Evolutionary conservation across 53 echinoderm and acorn worm genomes (phyloP).

Genomic region (Temnopleurus reevesii): DNA sequence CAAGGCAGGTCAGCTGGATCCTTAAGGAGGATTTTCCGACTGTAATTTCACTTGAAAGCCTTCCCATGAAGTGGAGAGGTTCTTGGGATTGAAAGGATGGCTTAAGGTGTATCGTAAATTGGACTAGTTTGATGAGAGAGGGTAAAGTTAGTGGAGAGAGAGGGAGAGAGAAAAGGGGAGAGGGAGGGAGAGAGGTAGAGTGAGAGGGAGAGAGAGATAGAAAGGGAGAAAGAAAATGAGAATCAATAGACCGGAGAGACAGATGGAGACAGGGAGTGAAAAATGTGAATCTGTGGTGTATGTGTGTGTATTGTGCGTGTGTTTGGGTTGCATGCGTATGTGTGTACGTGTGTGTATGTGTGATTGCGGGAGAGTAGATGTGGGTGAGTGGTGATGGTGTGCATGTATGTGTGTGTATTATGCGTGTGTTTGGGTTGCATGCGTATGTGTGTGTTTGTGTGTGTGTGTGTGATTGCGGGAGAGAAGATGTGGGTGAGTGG

Average conservation of each 20-base stretch:
- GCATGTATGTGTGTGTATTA: too few species aligned
- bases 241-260: neutral
- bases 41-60: slow-evolving; percentile 16
- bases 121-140: slow-evolving; percentile 15
- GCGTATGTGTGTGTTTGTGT: too few species aligned
- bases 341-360: too few species aligned
- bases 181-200: neutral
- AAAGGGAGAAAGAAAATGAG: neutral
- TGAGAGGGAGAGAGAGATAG: neutral
- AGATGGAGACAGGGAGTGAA: too few species aligned
- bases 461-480: too few species aligned
- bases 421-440: too few species aligned
- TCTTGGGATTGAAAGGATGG: neutral
- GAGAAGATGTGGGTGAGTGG: too few species aligned
- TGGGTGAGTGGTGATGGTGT: too few species aligned
- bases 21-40: neutral
- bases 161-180: neutral
- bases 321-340: too few species aligned
- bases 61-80: neutral
- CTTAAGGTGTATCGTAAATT: slow-evolving; percentile 6
- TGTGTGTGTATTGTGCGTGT: too few species aligned
- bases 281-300: too few species aligned
- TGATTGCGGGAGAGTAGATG: too few species aligned
- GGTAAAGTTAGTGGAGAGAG: neutral
- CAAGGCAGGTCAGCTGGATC: neutral